Percentiles rank a stretch among this genome's conserved stretches.
Conservation (phyloP, 2,888 invertebrate genomes). For the Spodoptera exigua region DNA sequence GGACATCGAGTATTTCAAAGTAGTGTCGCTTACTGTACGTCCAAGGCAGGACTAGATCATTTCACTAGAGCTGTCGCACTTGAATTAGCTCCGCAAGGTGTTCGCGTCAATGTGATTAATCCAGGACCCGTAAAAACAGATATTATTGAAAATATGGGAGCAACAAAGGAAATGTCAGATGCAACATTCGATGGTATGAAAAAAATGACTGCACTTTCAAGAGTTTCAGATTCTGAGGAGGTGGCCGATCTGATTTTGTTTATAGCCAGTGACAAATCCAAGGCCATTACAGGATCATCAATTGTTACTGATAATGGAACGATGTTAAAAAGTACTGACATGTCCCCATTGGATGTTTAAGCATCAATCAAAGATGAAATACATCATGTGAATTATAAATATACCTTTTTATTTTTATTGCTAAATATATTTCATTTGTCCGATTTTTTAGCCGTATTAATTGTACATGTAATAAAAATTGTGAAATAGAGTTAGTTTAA, state of each 20-base stretch:
- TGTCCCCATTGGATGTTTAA: no score
- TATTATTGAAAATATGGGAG: constrained; percentile 2
- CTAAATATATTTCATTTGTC: no score
- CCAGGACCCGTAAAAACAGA: constrained; percentile 40
- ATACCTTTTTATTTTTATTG: no score
- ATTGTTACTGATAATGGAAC: constrained; percentile 31
- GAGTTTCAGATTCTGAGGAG: constrained; percentile 49
- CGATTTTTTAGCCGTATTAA: no score
- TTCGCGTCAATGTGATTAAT: constrained; percentile 88
- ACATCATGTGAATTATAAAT: no score
- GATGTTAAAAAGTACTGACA: no score
- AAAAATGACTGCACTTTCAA: background rate
- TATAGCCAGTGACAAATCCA: constrained; percentile 57
- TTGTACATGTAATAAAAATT: no score
- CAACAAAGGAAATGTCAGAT: background rate
- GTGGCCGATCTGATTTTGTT: constrained; percentile 57
- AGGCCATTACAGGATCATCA: constrained; percentile 54
- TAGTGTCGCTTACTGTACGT: constrained; percentile 35
- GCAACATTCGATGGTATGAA: background rate
- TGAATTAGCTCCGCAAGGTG: constrained; percentile 92
- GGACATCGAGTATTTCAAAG: constrained; percentile 1
- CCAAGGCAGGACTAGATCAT: constrained; percentile 54
- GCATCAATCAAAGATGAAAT: no score
- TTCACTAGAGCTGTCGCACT: constrained; percentile 75
- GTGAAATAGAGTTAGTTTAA: no score